Base-by-base conservation (phyloP, 2,888 invertebrate species). In the Mamestra brassicae region DNA sequence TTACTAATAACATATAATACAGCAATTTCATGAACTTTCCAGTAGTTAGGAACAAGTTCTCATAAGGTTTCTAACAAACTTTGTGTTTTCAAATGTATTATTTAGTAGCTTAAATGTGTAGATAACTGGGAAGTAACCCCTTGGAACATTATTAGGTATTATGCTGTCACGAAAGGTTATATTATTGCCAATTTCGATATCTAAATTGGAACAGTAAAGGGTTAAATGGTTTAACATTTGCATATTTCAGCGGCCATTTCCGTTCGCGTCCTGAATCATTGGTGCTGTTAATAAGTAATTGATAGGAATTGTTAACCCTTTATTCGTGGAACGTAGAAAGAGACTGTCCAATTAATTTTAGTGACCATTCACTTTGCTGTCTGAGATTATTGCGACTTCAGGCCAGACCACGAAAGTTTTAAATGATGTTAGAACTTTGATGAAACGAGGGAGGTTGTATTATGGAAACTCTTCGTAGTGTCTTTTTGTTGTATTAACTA, bases 151-250 rank as follows among this genome's bases (percentile, higher is more conserved):
- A 80, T 66, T 63, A 55, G 63, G 72, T 78, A 78, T 78, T 52
- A 83, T 15, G 36, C 54, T 71, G 83, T 74, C 67, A 58, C 61
- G 50, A 69, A 79, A 79, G 64, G 72, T 73, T 65, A 68, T 83
- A 64, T 77, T 63, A 84, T 78, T 71, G 75, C 68, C 74, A 75
- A 84, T 86, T 74, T 74, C 71, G 68, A 77, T 81, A 86, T 86
- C 79, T 84, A 80, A 81, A 86, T 85, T 81, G 78, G 77, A 61
- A 80, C 74, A 74, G 61, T 73, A 62, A 80, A 80, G 85, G 85
- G 86, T 71, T 78, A 79, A 84, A 81, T 86, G 81, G 85, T 81
- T 78, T 71, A 73, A 79, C 67, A 85, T 86, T 84, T 75, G 81
- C 84, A 85, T 85, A 81, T 84, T 84, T 82, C 66, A 83, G 65